Evolutionary conservation across 2,888 invertebrate genomes (phyloP).

Genomic region (Cheilosia variabilis): DNA sequence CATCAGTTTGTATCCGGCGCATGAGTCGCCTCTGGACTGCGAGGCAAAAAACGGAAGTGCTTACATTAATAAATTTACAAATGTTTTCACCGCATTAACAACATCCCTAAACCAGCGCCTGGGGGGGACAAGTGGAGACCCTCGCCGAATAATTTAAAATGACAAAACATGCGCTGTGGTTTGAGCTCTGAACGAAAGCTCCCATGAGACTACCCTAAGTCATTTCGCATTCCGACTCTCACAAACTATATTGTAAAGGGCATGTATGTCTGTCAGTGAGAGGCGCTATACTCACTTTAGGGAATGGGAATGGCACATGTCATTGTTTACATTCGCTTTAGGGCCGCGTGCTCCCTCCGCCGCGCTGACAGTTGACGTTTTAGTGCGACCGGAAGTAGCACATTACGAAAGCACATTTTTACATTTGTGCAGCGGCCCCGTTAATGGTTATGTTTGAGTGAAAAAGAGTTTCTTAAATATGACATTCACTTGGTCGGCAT

Average conservation of each 20-base stretch:
- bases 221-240: slow-evolving; percentile 46
- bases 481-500: slow-evolving; percentile 26
- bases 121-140: slow-evolving; percentile 24
- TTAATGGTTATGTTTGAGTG: too few species aligned
- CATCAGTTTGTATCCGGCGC: slow-evolving; percentile 44
- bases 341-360: neutral
- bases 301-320: slow-evolving; percentile 41
- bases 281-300: slow-evolving; percentile 33
- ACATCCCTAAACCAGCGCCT: slow-evolving; percentile 35
- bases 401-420: slow-evolving; percentile 46
- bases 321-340: slow-evolving; percentile 45
- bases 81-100: slow-evolving; percentile 66
- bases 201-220: slow-evolving; percentile 59
- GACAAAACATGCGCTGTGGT: slow-evolving; percentile 63
- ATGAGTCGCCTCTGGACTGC: slow-evolving; percentile 37
- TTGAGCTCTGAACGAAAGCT: slow-evolving; percentile 22
- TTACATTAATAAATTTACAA: slow-evolving; percentile 70
- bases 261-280: slow-evolving; percentile 23
- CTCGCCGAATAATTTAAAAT: slow-evolving; percentile 72
- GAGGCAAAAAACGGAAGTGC: slow-evolving; percentile 67
- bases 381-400: slow-evolving; percentile 68
- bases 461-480: slow-evolving; percentile 3
- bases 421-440: slow-evolving; percentile 10
- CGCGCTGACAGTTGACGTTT: slow-evolving; percentile 25
- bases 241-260: slow-evolving; percentile 36